phyloP scores from a whole-genome alignment of 2,888 invertebrate species.

The Dryomyza anilis region DNA sequence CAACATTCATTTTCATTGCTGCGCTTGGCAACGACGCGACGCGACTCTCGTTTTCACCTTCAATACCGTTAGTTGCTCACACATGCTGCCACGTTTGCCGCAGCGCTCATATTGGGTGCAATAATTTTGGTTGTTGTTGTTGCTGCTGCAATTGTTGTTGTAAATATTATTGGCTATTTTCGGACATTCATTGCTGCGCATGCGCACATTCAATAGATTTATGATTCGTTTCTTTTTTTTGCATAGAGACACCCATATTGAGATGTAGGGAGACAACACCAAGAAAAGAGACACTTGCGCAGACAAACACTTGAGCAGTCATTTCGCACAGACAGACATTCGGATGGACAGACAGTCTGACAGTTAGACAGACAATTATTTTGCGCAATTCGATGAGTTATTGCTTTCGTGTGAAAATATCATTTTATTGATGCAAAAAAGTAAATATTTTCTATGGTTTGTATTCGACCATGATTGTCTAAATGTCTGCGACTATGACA shows the following conservation, averaged over 20 bases:
- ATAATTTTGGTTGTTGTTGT: background rate
- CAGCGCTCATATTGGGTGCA: background rate
- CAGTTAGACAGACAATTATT: too few species aligned
- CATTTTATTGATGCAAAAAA: constrained; percentile 22
- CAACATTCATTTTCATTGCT: constrained; percentile 7
- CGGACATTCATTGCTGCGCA: background rate
- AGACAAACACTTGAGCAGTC: background rate
- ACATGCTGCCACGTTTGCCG: background rate
- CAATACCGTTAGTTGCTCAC: constrained; percentile 1
- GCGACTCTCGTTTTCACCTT: constrained; percentile 17
- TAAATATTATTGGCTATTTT: too few species aligned
- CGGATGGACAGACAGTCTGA: constrained; percentile 6
- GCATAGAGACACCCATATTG: constrained; percentile 8
- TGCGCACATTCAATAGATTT: background rate
- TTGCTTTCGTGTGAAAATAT: constrained; percentile 29
- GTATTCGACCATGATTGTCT: too few species aligned
- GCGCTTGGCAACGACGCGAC: background rate
- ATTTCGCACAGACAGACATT: background rate
- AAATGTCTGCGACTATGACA: too few species aligned
- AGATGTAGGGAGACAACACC: too few species aligned
- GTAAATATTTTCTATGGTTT: too few species aligned
- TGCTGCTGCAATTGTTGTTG: too few species aligned
- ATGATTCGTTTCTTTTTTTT: constrained; percentile 11
- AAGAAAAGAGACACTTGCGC: too few species aligned
- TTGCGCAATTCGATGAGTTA: constrained; percentile 23